A percentile compares a stretch with the other conserved stretches of the same genome.
phyloP scores from a whole-genome alignment of 2,113 vertebrate species.

The Pelusios castaneus region DNA sequence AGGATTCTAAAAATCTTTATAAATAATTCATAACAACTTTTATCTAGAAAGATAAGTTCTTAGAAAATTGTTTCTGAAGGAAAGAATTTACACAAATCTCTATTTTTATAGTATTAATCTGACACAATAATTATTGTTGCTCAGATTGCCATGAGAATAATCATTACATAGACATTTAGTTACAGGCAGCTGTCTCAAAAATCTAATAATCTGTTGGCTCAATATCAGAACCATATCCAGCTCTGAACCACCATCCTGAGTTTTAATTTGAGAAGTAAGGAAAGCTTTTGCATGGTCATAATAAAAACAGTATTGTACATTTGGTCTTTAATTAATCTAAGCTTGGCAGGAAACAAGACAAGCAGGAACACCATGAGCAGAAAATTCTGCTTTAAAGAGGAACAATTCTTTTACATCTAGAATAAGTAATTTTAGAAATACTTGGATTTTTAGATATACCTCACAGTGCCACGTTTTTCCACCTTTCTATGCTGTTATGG shows the following conservation, averaged over 20 bases:
- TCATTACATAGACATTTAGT: slow-evolving; percentile 27
- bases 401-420: neutral
- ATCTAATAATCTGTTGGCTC: slow-evolving; percentile 20
- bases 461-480: neutral
- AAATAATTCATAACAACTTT: slow-evolving; percentile 47
- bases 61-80: slow-evolving; percentile 33
- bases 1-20: slow-evolving; percentile 49
- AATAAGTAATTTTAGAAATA: neutral
- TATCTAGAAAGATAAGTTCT: slow-evolving; percentile 44
- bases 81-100: slow-evolving; percentile 49
- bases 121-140: slow-evolving; percentile 20
- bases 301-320: neutral
- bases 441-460: neutral
- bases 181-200: slow-evolving; percentile 37
- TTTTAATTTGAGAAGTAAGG: neutral
- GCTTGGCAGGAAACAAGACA: neutral
- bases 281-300: neutral
- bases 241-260: neutral
- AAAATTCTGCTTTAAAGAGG: neutral
- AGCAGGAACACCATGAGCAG: neutral
- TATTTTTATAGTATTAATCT: neutral
- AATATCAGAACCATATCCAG: neutral
- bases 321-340: slow-evolving; percentile 7
- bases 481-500: neutral
- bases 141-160: slow-evolving; percentile 29